Evolutionary conservation across 2,888 invertebrate genomes (phyloP), one percentile per base, ranked within the genome.

Genomic region (Morpho helenor): DNA sequence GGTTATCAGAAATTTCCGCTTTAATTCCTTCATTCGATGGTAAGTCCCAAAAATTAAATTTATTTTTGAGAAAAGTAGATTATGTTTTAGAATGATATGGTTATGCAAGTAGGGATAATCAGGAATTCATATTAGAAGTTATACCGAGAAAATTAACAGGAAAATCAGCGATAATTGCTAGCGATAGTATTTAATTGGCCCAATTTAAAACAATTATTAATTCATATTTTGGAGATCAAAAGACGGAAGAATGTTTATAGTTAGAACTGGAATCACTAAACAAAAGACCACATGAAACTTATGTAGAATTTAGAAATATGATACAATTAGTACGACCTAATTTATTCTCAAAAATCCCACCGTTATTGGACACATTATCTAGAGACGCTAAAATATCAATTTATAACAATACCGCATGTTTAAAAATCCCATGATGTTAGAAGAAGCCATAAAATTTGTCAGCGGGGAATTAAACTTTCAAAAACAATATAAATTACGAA

Each of bases 291-390:
- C n/a, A 9, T 39, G 49, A 49, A 49, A 39, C 49, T 39, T 49
- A 49, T 39, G 39, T 39, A 49, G 49, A 49, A 39, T 49, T 49
- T 7, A n/a, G 49, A n/a, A 49, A 49, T 9, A 8, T 41, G 9
- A 66, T 64, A 31, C 66, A 55, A n/a, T 9, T 9, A 8, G n/a
- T 43, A n/a, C 43, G 8, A 8, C 3, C 8, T 43, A 43, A 9
- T 43, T n/a, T 43, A 43, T 9, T 43, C 8, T 43, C 43, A 8
- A 43, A 43, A 43, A n/a, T 43, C 4, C 8, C 8, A 9, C 2
- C 3, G 4, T n/a, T 43, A 43, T 8, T 9, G 8, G 43, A 43
- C 43, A n/a, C 43, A 43, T 43, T n/a, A 43, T n/a, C n/a, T 43
- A 43, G n/a, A n/a, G 43, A 43, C n/a, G 8, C 8, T 43, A 43